A percentile compares a stretch with the other conserved stretches of the same genome.
These are phyloP conservation scores for Chrysaora quinquecirrha DNA, from an alignment of 30 jellyfish, hydroid and myxozoan genomes.

Conservation along the genomic window DNA sequence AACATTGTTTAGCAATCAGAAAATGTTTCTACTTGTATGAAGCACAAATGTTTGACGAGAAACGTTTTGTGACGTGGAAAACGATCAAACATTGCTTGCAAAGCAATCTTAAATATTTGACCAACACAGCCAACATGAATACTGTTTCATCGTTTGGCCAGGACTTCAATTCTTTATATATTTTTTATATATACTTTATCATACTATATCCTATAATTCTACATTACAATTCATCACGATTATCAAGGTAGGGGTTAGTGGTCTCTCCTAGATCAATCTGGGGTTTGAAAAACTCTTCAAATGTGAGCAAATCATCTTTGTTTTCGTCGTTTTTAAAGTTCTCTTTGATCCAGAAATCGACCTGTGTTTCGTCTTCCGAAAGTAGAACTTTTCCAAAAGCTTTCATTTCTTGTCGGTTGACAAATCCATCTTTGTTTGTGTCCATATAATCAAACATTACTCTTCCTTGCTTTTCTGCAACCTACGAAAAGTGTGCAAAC, in stretches of 20 bases:
- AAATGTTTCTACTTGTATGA: no score
- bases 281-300: slow-evolving; percentile 61
- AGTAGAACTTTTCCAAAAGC: slow-evolving; percentile 61
- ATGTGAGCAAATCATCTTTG: slow-evolving; percentile 31
- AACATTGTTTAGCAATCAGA: no score
- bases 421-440: slow-evolving; percentile 48
- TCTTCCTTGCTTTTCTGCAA: slow-evolving; percentile 39
- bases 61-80: no score
- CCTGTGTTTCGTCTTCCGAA: slow-evolving; percentile 15
- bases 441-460: slow-evolving; percentile 67
- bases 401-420: slow-evolving; percentile 40
- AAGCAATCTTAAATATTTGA: no score
- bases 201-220: no score
- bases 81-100: no score
- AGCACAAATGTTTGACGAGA: no score
- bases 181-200: no score
- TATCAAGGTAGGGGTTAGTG: background rate
- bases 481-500: no score
- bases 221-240: slow-evolving; percentile 15
- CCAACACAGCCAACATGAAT: no score
- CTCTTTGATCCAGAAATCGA: slow-evolving; percentile 56
- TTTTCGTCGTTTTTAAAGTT: slow-evolving; percentile 60
- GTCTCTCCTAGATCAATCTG: slow-evolving; percentile 20
- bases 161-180: no score
- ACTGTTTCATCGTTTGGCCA: no score